Conservation (phyloP, 2,888 invertebrate genomes). For the Sylvicola cinctus region DNA sequence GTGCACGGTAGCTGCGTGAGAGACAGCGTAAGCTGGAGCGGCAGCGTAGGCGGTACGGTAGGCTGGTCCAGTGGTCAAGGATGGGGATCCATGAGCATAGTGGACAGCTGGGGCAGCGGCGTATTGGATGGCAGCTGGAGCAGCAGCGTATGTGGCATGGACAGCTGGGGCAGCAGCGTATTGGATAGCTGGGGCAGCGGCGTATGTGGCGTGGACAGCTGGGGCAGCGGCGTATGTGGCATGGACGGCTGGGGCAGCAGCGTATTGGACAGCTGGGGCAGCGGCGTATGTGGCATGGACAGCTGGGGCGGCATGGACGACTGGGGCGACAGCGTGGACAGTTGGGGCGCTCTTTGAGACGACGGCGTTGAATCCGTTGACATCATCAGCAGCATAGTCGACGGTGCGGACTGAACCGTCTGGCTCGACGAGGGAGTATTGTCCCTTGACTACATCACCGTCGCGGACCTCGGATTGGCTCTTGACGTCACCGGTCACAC, state of each 20-base stretch:
- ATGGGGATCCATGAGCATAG: no score
- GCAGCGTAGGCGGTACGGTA: no score
- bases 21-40: no score
- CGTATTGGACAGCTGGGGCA: slow-evolving; percentile 13
- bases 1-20: not conserved
- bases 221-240: no score
- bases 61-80: no score
- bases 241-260: slow-evolving; percentile 13
- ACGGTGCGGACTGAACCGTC: slow-evolving; percentile 27
- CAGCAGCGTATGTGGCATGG: no score
- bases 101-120: no score
- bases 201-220: no score
- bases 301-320: slow-evolving; percentile 3
- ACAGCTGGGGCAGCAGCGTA: no score
- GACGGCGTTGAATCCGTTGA: slow-evolving; percentile 25
- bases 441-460: slow-evolving; percentile 26
- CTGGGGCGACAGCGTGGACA: slow-evolving; percentile 17
- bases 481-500: slow-evolving; percentile 25
- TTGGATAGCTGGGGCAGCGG: no score
- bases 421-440: slow-evolving; percentile 26
- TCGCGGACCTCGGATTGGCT: slow-evolving; percentile 26
- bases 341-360: slow-evolving; percentile 25
- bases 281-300: no score
- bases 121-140: no score
- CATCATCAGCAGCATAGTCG: slow-evolving; percentile 26